Base-by-base conservation (phyloP, 2,888 invertebrate genomes). In the Phyto melanocephala region DNA sequence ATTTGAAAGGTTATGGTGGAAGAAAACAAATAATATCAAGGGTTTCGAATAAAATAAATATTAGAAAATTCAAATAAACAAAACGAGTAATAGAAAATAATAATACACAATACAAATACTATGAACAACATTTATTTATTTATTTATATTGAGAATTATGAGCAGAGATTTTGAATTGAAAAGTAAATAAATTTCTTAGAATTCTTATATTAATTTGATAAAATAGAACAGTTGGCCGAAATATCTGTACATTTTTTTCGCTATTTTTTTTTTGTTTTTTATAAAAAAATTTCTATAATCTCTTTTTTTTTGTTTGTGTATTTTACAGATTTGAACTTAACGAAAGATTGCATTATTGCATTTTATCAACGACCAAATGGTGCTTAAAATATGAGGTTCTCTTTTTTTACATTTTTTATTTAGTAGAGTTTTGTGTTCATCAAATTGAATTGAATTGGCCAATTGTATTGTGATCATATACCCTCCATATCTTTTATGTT, bases 361-460 rank as follows among this genome's bases (percentile, higher is more conserved):
- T 50, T 54, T 75, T 72, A 68, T 17, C 58, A 60, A 58, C 35
- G 54, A 63, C 81, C 78, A 75, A 70, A 78, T 82, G 81, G 78
- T 78, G 81, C 65, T 82, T 70, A 78, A 81, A 71, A 81, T 72
- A 81, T 67, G 65, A 74, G 60, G 35, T 50, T 65, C 22, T 20
- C 35, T 10, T 71, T 15, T 45, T 37, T 15, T 52, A 5, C 6
- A 6, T 3, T 3, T 28, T 28, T 28, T 33, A 45, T 74, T 22
- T n/a, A n/a, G n/a, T n/a, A n/a, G n/a, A 47, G 33, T 47, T 54
- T 58, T 71, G 13, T 68, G 68, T 70, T 65, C 75, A 70, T 70
- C 74, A 82, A 78, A 78, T 74, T 74, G 68, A 81, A 78, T 63
- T 81, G 65, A 67, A 67, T 75, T 67, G 75, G 70, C 70, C 74